Evolutionary conservation across 2,888 invertebrate genomes (phyloP).

Genomic region (Pristionchus exspectatus): DNA sequence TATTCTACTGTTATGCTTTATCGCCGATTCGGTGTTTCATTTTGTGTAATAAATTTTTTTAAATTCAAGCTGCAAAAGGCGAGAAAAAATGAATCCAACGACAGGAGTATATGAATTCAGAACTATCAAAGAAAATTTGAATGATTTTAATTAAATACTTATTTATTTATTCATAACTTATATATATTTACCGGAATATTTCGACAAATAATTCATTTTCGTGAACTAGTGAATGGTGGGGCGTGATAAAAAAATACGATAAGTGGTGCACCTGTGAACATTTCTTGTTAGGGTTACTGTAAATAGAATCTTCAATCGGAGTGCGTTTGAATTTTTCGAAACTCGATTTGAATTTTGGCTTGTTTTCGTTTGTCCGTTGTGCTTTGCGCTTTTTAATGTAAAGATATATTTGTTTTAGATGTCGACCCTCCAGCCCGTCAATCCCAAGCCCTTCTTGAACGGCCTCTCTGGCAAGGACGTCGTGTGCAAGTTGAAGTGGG

Average conservation of each 20-base stretch:
- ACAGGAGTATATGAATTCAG: too few species aligned
- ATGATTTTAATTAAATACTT: too few species aligned
- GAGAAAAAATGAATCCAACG: too few species aligned
- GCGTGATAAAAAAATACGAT: too few species aligned
- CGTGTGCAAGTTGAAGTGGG: slow-evolving; percentile 98
- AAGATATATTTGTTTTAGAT: slow-evolving; percentile 28
- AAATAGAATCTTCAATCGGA: not conserved
- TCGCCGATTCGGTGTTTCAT: not conserved
- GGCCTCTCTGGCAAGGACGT: slow-evolving; percentile 97
- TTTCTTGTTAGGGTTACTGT: not conserved
- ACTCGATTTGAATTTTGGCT: not conserved
- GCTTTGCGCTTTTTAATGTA: too few species aligned
- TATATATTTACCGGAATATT: too few species aligned
- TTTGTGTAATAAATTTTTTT: not conserved
- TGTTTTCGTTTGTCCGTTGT: not conserved
- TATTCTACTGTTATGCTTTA: slow-evolving; percentile 31
- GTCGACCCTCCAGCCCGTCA: slow-evolving; percentile 85
- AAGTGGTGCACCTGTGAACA: not conserved
- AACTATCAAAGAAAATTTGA: too few species aligned
- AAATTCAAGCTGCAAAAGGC: too few species aligned
- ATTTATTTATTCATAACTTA: too few species aligned
- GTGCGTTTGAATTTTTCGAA: slow-evolving; percentile 7
- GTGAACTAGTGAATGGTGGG: too few species aligned
- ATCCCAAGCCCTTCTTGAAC: slow-evolving; percentile 99
- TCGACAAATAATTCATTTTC: too few species aligned